Evolutionary conservation across 2,888 invertebrate species (phyloP).

Genomic region (Isotomurus palustris): DNA sequence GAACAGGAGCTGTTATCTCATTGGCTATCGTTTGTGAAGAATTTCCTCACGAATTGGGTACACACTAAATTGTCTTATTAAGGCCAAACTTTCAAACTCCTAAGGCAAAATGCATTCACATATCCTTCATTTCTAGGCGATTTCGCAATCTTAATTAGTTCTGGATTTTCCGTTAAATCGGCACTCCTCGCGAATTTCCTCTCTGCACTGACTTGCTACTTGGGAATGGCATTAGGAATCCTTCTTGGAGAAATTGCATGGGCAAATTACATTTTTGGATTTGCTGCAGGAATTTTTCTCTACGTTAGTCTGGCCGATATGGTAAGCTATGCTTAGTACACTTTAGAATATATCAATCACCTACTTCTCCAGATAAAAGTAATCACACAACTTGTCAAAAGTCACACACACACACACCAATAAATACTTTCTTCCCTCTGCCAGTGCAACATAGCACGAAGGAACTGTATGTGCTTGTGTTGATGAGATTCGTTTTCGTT

Average conservation of each 20-base stretch:
- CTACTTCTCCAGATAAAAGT: too few relatives aligned
- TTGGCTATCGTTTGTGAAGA: conserved; percentile 60
- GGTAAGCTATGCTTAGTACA: conserved; percentile 53
- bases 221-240: conserved; percentile 57
- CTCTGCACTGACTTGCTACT: conserved; percentile 56
- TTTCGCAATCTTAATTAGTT: conserved; percentile 58
- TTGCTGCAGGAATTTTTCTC: conserved; percentile 60
- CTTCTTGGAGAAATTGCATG: conserved; percentile 53
- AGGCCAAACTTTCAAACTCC: too few relatives aligned
- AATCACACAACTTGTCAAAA: neutral
- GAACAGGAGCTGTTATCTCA: conserved; percentile 56
- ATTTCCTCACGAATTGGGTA: conserved; percentile 60
- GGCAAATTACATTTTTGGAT: conserved; percentile 56
- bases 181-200: conserved; percentile 58
- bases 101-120: too few relatives aligned
- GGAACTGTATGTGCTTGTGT: neutral
- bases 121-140: conserved; percentile 52
- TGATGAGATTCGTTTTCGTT: conserved; percentile 1
- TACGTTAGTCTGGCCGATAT: conserved; percentile 60
- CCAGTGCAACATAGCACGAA: neutral
- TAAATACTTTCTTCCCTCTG: neutral
- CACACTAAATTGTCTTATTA: conserved; percentile 15
- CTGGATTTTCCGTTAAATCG: conserved; percentile 57
- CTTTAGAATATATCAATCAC: too few relatives aligned
- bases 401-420: too few relatives aligned